Evolutionary conservation across 1,140 invertebrate genomes (phyloP), one percentile per base, ranked within the genome.

Genomic region (Teleogryllus occipitalis): DNA sequence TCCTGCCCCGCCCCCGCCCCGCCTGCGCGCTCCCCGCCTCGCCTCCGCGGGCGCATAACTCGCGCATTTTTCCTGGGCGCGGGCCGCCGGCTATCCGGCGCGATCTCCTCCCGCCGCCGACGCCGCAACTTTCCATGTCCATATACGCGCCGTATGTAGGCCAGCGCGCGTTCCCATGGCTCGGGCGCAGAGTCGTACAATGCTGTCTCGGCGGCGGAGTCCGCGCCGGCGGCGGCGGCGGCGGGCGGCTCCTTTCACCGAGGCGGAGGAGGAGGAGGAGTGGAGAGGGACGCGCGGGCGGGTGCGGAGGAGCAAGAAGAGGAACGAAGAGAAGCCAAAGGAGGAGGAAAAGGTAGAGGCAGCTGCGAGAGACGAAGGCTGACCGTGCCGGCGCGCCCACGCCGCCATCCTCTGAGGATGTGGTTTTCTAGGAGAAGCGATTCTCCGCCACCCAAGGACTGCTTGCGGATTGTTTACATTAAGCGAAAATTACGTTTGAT

Each of bases 81-180:
- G 54, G 54, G 54, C 18, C 54, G 54, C 54, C 18, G 10, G 54
- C 54, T 65, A 65, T 65, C 54, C 54, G 10, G 54, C 54, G 54
- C 54, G 54, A 65, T 65, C 54, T 65, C 54, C 54, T 14, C 10
- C 54, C 2, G 18, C 54, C 54, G 10, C 10, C 54, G 54, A 1
- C 54, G 54, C 54, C 54, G 54, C 54, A 65, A 65, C 54, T 65
- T 65, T 65, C 54, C 54, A 65, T 65, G 54, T 65, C 54, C 54
- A 65, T 65, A 65, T 65, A 65, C 54, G 54, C 54, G 54, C 54
- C 54, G 49, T 65, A 65, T 65, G 54, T 65, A 65, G 54, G 54
- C 54, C 54, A 65, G 54, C 54, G 18, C 54, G 10, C 18, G 10
- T 65, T 65, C 54, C 54, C 54, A 65, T 65, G 54, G 54, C 10